Conservation (phyloP, 2,113 vertebrate species). For the Ceyx melanurus region DNA sequence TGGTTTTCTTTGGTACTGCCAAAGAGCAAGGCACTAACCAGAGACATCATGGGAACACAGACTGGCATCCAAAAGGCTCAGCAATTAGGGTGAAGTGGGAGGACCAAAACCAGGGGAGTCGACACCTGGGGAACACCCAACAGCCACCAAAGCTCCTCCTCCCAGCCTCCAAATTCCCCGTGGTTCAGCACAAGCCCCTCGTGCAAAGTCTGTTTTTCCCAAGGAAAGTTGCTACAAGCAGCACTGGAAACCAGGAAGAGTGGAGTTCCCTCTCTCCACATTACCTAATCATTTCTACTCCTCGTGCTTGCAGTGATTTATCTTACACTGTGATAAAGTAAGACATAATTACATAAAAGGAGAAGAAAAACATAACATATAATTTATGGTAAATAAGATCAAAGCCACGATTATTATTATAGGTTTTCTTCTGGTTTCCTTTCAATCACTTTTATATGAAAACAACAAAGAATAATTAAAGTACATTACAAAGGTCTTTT, state of each 20-base stretch:
- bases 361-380: conserved; percentile 22
- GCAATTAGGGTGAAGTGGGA: not conserved
- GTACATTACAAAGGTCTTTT: conserved; percentile 45
- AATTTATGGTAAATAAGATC: conserved; percentile 51
- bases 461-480: conserved; percentile 52
- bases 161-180: not conserved
- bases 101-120: not conserved
- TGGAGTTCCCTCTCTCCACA: not conserved
- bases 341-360: conserved; percentile 17
- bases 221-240: not conserved
- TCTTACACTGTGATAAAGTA: conserved; percentile 20
- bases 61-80: accelerated
- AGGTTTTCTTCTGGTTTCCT: conserved; percentile 39
- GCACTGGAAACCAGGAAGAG: not conserved
- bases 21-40: not conserved
- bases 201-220: not conserved
- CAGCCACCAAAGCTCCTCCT: not conserved
- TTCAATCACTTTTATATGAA: conserved; percentile 51
- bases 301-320: not conserved
- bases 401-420: conserved; percentile 45
- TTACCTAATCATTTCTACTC: conserved; percentile 7
- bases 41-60: not conserved
- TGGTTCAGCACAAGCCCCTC: not conserved
- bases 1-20: not conserved
- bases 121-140: not conserved